Evolutionary conservation across 2,888 invertebrate species (phyloP), one percentile per base, ranked within the genome.

Genomic region (Palloptera scutellata): DNA sequence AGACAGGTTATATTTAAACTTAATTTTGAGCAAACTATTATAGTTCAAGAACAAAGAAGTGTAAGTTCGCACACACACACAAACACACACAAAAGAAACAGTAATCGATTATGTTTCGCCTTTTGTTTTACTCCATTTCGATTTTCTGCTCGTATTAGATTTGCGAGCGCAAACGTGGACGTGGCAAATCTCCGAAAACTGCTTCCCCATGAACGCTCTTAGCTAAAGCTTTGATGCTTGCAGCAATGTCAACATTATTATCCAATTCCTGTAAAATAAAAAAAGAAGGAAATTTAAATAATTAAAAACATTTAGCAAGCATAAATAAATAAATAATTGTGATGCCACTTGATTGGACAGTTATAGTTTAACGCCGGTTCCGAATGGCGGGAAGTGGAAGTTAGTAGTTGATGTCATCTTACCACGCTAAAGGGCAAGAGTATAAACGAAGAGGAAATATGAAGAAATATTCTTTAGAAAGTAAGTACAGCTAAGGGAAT

Each of bases 161-260:
- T 87, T 92, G 92, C 71, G 93, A 93, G 83, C 92, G 92, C 87
- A 93, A 91, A 79, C 94, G 89, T 72, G 94, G 94, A 71, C 92
- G 88, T 54, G 96, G 96, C 80, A 96, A 86, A 80, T 96, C 96
- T 19, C 93, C 93, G 86, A 94, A 96, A 75, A 94, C 91, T 30
- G 90, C 87, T 85, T 95, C 94, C 70, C 93, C 94, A 85, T 94
- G 94, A 70, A 96, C 93, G 76, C 95, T 96, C 78, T 92, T 92
- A 19, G 96, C 95, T 78, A 96, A 86, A n/a, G 95, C 95, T 85
- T 94, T 93, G 82, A 96, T 96, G 82, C 93, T 94, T 54, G 95
- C 95, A 72, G 95, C 94, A 81, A 96, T 96, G 83, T 95, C 93
- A 71, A 90, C 88, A 42, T 91, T 89, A 78, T 90, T 90, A 79